Evolutionary conservation across 2,113 vertebrate species (phyloP), one percentile per base, ranked within the genome.

Genomic region (Pterophyllum scalare): DNA sequence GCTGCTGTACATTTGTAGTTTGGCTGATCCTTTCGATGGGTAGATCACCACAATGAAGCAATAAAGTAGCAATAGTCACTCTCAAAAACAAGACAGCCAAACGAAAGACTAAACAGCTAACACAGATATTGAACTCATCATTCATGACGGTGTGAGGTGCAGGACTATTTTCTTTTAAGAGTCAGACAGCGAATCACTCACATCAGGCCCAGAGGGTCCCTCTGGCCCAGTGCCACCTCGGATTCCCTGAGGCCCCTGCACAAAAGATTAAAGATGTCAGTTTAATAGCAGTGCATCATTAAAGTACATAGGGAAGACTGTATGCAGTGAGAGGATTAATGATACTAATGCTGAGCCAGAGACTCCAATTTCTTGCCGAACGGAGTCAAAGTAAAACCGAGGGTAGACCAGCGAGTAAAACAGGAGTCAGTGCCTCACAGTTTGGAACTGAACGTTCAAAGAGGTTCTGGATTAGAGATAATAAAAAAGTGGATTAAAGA

Each of bases 161-260:
- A 72, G 46, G 43, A 52, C 43, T 52, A 52, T 14, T 72, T 52
- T 17, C 65, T 49, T 38, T 43, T 19, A 76, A 58, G 56, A 81
- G 65, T 46, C 3, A 1, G 24, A 79, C 3, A 14, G 33, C 2
- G 15, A 24, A 6, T 70, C 64, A 49, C 97, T 97, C 91, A 98
- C 97, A 89, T 96, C 93, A 0, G 86, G 94, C 3, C 97, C 97
- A 15, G 59, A 2, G 1, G 93, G 83, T 3, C 97, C 97, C 74
- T 96, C 96, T 49, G 87, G 87, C 13, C 97, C 97, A 1, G 20
- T 8, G 0, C 56, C 82, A 35, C 97, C 97, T 90, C 96, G 95
- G 52, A 87, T 83, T 19, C 97, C 97, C 0, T 12, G 88, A 85
- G 93, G 81, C 1, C 97, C 97, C 97, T 98, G 84, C 59, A 90